Percentiles rank a stretch among this genome's conserved stretches.
These are phyloP conservation scores for Aurelia sp. DNA, from an alignment of 30 jellyfish, hydroid and myxozoan species.

Conservation along the genomic window DNA sequence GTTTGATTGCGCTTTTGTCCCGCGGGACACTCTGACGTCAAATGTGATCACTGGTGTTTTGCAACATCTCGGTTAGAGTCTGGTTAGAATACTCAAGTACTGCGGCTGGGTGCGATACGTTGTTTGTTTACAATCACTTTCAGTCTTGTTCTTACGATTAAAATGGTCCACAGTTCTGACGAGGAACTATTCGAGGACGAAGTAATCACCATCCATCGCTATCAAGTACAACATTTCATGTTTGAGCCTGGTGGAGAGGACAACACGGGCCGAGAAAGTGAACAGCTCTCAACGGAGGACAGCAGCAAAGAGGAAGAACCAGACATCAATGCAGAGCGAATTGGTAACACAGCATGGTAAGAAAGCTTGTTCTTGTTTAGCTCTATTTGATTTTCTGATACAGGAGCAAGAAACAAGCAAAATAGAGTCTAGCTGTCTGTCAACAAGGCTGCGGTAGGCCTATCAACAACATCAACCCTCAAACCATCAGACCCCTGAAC, in stretches of 20 bases:
- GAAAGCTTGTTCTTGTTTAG: background rate
- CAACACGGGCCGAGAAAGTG: no score
- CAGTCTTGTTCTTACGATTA: no score
- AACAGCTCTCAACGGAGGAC: background rate
- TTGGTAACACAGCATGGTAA: conserved; percentile 17
- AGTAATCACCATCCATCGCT: background rate
- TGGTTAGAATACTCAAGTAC: no score
- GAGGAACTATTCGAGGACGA: conserved; percentile 11
- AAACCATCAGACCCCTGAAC: no score
- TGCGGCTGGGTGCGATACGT: background rate
- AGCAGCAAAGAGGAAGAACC: conserved; percentile 24
- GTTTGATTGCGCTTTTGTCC: conserved; percentile 12
- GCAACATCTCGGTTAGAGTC: background rate
- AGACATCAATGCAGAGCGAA: conserved; percentile 9
- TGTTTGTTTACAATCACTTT: conserved; percentile 1
- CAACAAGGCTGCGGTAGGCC: no score
- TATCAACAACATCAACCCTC: background rate
- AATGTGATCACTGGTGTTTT: conserved; percentile 2
- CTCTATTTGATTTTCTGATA: background rate
- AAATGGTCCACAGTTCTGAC: conserved; percentile 17
- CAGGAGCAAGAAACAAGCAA: no score
- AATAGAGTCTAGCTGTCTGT: no score
- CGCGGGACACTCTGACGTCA: conserved; percentile 17
- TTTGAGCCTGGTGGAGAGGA: conserved; percentile 29
- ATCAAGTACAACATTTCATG: conserved; percentile 14